Conservation (phyloP, 2,797 vertebrate genomes). For the Acrossocheilus fasciatus region DNA sequence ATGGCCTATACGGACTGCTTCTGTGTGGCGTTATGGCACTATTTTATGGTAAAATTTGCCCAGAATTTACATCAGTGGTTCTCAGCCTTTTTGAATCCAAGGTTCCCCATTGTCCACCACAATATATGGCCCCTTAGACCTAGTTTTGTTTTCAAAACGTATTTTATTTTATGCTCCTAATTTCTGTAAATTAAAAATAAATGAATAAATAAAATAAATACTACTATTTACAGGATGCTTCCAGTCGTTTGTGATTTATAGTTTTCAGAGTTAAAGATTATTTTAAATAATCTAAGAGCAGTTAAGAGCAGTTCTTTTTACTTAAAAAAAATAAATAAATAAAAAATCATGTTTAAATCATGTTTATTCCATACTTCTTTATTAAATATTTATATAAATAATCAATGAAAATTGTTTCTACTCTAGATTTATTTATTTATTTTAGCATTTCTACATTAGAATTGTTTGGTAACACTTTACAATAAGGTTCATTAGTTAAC, state of each 20-base stretch:
- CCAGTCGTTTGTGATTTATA: background rate
- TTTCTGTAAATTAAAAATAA: background rate
- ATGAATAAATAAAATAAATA: too few species aligned
- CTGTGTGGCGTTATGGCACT: background rate
- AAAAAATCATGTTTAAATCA: background rate
- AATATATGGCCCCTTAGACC: background rate
- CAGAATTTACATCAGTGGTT: background rate
- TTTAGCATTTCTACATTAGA: too few species aligned
- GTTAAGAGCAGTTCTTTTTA: too few species aligned
- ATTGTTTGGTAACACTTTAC: too few species aligned
- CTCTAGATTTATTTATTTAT: background rate
- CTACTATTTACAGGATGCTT: background rate
- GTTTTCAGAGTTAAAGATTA: too few species aligned
- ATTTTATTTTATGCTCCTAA: background rate
- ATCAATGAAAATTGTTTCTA: background rate
- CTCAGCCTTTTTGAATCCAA: background rate
- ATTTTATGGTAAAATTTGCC: background rate
- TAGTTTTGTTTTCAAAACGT: background rate
- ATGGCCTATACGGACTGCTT: constrained; percentile 1
- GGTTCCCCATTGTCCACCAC: too few species aligned
- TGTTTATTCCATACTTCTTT: background rate
- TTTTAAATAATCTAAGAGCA: too few species aligned
- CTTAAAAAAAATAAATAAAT: too few species aligned
- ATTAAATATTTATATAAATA: background rate
- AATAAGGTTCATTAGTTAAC: too few species aligned